Percentiles rank a stretch among this genome's conserved stretches.
phyloP scores from a whole-genome alignment of 1,140 invertebrate genomes.

The Cydia fagiglandana region DNA sequence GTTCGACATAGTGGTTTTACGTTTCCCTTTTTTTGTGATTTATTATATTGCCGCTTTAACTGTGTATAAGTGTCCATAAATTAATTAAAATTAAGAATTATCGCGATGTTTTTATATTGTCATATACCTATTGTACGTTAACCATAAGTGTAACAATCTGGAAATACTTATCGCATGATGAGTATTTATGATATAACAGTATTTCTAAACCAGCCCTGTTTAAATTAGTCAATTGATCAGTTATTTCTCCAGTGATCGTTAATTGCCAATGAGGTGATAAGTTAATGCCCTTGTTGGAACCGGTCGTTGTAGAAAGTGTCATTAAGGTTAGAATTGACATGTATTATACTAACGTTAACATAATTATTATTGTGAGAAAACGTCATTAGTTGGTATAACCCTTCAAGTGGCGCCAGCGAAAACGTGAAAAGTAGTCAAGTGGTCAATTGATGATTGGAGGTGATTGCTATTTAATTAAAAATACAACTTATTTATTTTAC shows the following conservation, averaged over 20 bases:
- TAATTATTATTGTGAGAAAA: not conserved
- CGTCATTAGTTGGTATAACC: not conserved
- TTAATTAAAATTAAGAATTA: no score
- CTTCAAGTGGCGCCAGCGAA: no score
- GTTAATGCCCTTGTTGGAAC: not conserved
- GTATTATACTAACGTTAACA: not conserved
- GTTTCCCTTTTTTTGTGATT: not conserved
- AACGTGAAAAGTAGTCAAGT: no score
- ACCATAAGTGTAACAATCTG: no score
- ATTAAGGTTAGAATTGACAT: not conserved
- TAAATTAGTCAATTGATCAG: not conserved
- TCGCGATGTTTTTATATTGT: no score
- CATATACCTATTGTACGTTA: no score
- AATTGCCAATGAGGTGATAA: not conserved
- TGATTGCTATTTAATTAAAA: no score
- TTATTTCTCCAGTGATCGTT: not conserved
- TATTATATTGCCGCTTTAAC: not conserved
- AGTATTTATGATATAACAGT: not conserved
- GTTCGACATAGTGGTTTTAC: not conserved
- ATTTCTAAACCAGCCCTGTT: slow-evolving; percentile 10
- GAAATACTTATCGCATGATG: no score
- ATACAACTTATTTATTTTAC: no score
- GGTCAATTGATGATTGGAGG: no score
- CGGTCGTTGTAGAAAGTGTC: not conserved
- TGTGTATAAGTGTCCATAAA: no score